These are phyloP conservation scores for Dynastes grantii DNA, from an alignment of 2,888 invertebrate genomes.

Conservation along the genomic window DNA sequence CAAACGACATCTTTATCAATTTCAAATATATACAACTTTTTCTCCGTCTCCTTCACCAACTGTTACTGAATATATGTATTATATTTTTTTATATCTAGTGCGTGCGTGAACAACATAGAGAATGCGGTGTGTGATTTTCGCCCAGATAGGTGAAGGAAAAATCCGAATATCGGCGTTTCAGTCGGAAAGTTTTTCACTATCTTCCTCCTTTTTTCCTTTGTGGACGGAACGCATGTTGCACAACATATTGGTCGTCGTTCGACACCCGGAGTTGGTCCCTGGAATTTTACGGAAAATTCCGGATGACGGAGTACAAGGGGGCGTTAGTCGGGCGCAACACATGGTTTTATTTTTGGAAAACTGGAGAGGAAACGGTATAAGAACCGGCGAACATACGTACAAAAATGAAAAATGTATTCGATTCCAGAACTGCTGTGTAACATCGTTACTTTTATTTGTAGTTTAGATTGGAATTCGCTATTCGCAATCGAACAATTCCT, in stretches of 20 bases:
- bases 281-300: constrained; percentile 14
- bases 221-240: neutral
- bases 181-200: constrained; percentile 22
- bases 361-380: neutral
- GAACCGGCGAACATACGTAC: neutral
- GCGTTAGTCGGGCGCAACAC: constrained; percentile 9
- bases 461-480: neutral
- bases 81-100: constrained; percentile 21
- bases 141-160: neutral
- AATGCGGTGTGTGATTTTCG: constrained; percentile 19
- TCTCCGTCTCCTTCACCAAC: neutral
- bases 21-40: constrained; percentile 40
- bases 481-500: no score
- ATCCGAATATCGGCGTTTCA: neutral
- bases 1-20: constrained; percentile 42
- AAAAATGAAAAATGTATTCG: constrained; percentile 4
- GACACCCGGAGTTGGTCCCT: neutral
- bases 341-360: neutral
- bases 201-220: neutral
- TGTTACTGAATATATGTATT: constrained; percentile 35
- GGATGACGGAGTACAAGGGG: neutral
- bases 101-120: constrained; percentile 1
- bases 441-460: neutral
- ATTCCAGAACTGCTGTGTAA: neutral
- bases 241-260: constrained; percentile 28